Base-by-base conservation (phyloP, 2,888 invertebrate genomes). In the Agelastica alni region DNA sequence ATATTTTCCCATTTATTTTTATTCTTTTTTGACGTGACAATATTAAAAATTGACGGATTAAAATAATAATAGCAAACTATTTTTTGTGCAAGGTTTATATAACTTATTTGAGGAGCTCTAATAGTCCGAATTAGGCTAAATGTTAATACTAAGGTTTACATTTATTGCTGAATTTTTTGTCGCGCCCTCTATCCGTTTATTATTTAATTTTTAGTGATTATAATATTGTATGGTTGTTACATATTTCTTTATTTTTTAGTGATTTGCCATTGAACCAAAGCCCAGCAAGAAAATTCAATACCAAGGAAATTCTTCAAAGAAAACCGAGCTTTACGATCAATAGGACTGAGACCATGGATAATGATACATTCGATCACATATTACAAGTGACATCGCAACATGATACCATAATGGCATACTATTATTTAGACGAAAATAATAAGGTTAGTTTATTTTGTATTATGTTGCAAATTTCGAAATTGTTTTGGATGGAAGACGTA, bases 381-480 rank as follows among this genome's bases (percentile, higher is more conserved):
- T 79, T 86, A 41, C 83, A 84, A 77, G 91, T 90, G 65, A 92
- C 93, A 46, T 81, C 88, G 36, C 87, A 91, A 65, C 92, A 94
- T 70, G 95, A 96, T 65, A 89, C 94, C 0, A 80, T 93, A 5
- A 90, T 95, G 81, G 89, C 93, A 0, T 95, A 91, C 78, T 94
- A 95, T 78, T 96, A 94, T 75, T 85, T 91, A 73, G 93, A 94
- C 74, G 87, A 89, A 66, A 85, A 91, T 68, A 91, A 92, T 75
- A 88, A 91, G 81, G 88, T 87, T 30, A 37, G 28, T 36, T 6
- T 9, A 7, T 3, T 6, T 3, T 2, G n/a, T 13, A 14, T 13
- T 31, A 7, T 36, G 9, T 26, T 46, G n/a, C n/a, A n/a, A n/a
- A n/a, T n/a, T n/a, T n/a, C n/a, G n/a, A n/a, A n/a, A n/a, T n/a